Evolutionary conservation across 2,113 vertebrate species (phyloP).

Genomic region (cat (Felis catus)): DNA sequence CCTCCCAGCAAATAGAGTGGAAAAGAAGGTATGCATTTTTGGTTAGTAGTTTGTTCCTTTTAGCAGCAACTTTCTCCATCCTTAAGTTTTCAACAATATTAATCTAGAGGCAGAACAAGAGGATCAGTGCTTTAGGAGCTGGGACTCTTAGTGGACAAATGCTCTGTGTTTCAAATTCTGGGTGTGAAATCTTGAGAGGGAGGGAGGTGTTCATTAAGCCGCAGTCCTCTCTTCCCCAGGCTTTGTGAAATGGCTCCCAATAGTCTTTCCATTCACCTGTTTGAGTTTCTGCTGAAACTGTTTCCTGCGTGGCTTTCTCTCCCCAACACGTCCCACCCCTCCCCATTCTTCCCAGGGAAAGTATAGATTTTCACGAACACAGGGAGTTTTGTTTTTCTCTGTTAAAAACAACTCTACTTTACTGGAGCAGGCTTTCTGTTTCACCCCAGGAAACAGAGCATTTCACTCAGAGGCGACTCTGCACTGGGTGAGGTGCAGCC

Average conservation of each 20-base stretch:
- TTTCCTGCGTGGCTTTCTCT: slow-evolving; percentile 14
- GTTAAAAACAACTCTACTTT: slow-evolving; percentile 73
- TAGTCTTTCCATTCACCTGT: slow-evolving; percentile 47
- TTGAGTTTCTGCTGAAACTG: slow-evolving; percentile 36
- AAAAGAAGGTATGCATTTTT: not conserved
- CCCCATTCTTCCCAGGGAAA: slow-evolving; percentile 72
- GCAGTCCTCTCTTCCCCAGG: not conserved
- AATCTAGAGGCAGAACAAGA: not conserved
- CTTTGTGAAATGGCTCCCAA: not conserved
- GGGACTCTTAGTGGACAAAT: accelerated
- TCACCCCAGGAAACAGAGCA: slow-evolving; percentile 75
- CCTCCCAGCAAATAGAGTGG: not conserved
- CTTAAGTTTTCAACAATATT: not conserved
- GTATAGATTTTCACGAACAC: slow-evolving; percentile 85
- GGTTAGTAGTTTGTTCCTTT: not conserved
- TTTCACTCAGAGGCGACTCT: slow-evolving; percentile 78
- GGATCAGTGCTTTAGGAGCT: not conserved
- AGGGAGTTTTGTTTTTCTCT: slow-evolving; percentile 81
- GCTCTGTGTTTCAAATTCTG: not conserved
- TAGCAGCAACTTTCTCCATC: not conserved
- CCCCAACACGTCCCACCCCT: not conserved
- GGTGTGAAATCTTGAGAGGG: accelerated
- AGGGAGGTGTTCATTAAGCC: slow-evolving; percentile 25
- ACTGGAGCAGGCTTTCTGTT: slow-evolving; percentile 78
- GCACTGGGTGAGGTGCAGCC: slow-evolving; percentile 47